These are phyloP conservation scores for Acleris holmiana DNA, from an alignment of 2,888 invertebrate species.

Conservation along the genomic window DNA sequence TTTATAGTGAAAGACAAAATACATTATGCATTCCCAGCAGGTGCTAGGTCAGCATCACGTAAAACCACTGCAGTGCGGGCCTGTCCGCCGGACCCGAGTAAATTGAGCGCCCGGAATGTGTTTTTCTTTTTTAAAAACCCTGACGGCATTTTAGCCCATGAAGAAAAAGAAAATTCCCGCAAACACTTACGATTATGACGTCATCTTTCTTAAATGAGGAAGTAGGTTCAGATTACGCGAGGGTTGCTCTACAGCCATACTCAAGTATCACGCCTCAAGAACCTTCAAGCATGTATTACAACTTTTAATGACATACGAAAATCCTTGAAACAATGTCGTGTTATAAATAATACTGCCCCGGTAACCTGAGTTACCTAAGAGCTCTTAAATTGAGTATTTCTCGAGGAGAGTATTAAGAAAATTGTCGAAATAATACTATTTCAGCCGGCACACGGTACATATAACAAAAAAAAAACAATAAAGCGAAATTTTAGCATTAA, in stretches of 20 bases:
- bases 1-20: slow-evolving; percentile 12
- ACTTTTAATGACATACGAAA: slow-evolving; percentile 28
- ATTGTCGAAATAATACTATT: no score
- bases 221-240: slow-evolving; percentile 18
- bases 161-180: slow-evolving; percentile 2
- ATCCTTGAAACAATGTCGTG: slow-evolving; percentile 12
- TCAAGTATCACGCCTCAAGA: slow-evolving; percentile 11
- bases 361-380: neutral
- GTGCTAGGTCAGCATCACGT: slow-evolving; percentile 59
- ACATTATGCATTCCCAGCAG: slow-evolving; percentile 25
- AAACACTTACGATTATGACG: neutral
- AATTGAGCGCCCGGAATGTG: slow-evolving; percentile 25
- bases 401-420: neutral
- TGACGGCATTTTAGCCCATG: neutral
- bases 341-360: slow-evolving; percentile 9
- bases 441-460: no score
- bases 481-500: no score
- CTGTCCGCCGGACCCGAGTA: slow-evolving; percentile 42
- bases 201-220: neutral
- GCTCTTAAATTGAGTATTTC: neutral
- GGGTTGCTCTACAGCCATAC: slow-evolving; percentile 1
- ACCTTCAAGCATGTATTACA: slow-evolving; percentile 20
- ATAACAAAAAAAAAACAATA: no score
- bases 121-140: slow-evolving; percentile 35
- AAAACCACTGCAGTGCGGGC: slow-evolving; percentile 75